A percentile compares a stretch with the other conserved stretches of the same genome.
Evolutionary conservation across 2,113 vertebrate species (phyloP).

Genomic region (Embiotoca jacksoni): DNA sequence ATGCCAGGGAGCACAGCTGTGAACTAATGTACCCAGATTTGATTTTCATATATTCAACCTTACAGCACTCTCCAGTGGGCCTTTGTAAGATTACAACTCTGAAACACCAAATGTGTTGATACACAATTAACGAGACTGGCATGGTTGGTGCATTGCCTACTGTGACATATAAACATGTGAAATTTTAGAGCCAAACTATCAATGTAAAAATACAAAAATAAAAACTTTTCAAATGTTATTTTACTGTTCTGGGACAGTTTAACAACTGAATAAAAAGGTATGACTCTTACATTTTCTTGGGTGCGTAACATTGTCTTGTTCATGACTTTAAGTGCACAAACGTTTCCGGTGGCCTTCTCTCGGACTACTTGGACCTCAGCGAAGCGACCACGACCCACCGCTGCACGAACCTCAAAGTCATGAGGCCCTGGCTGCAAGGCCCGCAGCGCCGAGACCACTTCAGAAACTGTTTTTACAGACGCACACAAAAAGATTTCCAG

Average conservation of each 20-base stretch:
- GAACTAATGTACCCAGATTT: conserved; percentile 29
- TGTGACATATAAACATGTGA: not conserved
- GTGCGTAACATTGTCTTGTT: conserved; percentile 87
- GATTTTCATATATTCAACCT: conserved; percentile 13
- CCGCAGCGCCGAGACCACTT: conserved; percentile 88
- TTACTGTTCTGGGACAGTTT: not conserved
- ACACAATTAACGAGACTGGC: not conserved
- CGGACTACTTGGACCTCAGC: conserved; percentile 93
- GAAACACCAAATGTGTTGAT: not conserved
- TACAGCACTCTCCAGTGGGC: conserved; percentile 60
- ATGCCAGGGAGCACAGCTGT: conserved; percentile 54
- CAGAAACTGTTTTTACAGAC: conserved; percentile 85
- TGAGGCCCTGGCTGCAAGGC: conserved; percentile 87
- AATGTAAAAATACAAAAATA: not conserved
- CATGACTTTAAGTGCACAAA: conserved; percentile 97
- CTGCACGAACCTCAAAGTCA: conserved; percentile 91
- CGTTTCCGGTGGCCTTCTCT: conserved; percentile 91
- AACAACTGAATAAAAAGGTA: not conserved
- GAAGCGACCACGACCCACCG: conserved; percentile 92
- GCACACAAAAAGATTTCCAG: conserved; percentile 31
- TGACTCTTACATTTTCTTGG: conserved; percentile 87
- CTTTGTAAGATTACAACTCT: conserved; percentile 29
- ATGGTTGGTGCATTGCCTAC: not conserved
- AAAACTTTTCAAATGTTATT: not conserved
- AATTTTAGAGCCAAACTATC: not conserved